These are phyloP conservation scores for Nesogale talazaci DNA, from an alignment of 2,113 vertebrate genomes.

Conservation along the genomic window DNA sequence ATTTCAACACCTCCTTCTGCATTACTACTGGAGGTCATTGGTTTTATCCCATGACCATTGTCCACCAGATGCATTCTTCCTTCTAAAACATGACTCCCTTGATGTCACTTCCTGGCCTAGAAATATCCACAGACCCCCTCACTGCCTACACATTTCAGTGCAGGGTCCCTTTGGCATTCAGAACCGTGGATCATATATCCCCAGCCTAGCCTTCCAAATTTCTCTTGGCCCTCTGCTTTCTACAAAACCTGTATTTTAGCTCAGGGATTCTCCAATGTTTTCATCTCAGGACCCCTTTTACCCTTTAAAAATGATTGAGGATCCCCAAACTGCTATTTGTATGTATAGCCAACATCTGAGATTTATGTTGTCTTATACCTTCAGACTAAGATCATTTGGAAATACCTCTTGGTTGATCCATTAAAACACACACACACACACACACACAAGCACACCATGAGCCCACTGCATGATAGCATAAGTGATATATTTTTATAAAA, in stretches of 20 bases:
- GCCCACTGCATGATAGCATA: neutral
- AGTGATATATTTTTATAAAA: slow-evolving; percentile 7
- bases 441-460: neutral
- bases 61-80: neutral
- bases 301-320: neutral
- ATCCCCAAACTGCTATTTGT: neutral
- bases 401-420: neutral
- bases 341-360: neutral
- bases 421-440: neutral
- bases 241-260: neutral
- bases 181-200: no score
- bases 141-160: neutral
- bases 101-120: neutral
- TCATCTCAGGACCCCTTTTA: neutral
- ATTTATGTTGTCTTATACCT: neutral
- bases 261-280: neutral
- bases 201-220: neutral
- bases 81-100: neutral
- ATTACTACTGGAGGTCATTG: neutral
- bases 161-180: neutral
- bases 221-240: neutral
- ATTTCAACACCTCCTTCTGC: neutral
- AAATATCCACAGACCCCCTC: neutral
- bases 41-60: neutral
- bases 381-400: neutral